phyloP scores from a whole-genome alignment of 2,797 vertebrate species.

The Dendrocincla fuliginosa region DNA sequence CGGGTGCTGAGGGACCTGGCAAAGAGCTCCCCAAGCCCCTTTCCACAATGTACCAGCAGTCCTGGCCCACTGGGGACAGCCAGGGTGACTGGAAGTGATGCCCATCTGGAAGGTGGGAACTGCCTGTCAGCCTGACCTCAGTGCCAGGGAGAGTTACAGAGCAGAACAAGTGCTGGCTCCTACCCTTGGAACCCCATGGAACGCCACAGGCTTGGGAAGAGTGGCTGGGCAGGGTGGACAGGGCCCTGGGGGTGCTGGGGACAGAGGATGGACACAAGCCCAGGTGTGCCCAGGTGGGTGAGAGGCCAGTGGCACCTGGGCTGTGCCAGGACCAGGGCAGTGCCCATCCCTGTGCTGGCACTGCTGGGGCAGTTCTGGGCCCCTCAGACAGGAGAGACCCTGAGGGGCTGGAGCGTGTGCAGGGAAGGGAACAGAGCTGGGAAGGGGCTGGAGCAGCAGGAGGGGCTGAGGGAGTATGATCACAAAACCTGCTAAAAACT shows the following conservation, averaged over 20 bases:
- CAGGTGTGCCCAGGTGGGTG: no score
- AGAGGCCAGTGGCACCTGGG: not conserved
- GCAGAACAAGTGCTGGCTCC: not conserved
- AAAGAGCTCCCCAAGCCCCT: not conserved
- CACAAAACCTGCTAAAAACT: not conserved
- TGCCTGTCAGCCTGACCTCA: not conserved
- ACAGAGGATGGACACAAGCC: no score
- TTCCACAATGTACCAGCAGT: not conserved
- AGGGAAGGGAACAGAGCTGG: not conserved
- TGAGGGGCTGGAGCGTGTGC: not conserved
- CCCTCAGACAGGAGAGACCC: not conserved
- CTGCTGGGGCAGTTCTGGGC: not conserved
- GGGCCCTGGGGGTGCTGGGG: not conserved
- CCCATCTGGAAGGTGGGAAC: not conserved
- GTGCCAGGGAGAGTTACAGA: not conserved
- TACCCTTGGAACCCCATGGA: not conserved
- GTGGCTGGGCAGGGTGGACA: not conserved
- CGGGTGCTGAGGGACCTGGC: not conserved
- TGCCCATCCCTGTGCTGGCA: not conserved
- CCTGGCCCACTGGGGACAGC: not conserved
- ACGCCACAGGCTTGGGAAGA: not conserved
- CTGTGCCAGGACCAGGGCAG: not conserved
- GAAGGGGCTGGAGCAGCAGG: not conserved
- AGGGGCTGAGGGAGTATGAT: not conserved
- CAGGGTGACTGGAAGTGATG: not conserved